A percentile compares a stretch with the other conserved stretches of the same genome.
Conservation (phyloP, 2,888 invertebrate species). For the Monopis laevigella region DNA sequence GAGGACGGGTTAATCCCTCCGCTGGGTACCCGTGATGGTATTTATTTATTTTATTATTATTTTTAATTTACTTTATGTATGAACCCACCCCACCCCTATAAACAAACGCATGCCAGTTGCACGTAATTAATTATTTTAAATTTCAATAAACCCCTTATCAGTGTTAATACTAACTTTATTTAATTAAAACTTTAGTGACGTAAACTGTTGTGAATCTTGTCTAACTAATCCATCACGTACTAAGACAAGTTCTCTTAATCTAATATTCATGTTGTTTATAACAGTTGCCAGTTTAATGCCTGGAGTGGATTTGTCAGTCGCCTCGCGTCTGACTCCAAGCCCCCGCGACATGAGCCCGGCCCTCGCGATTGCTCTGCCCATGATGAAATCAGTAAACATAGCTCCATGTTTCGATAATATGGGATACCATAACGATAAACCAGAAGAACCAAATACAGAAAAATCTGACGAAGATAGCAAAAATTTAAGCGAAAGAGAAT, state of each 20-base stretch:
- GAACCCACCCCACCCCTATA: no score
- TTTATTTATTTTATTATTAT: no score
- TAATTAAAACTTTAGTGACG: background rate
- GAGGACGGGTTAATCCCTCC: no score
- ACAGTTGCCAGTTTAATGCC: conserved; percentile 63
- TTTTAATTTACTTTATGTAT: no score
- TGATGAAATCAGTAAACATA: conserved; percentile 66
- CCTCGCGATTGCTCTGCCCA: conserved; percentile 68
- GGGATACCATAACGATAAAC: conserved; percentile 50
- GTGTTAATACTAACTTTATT: no score
- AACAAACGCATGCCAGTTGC: no score
- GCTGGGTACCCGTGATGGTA: no score
- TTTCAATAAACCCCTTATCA: background rate
- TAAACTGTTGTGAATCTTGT: conserved; percentile 4
- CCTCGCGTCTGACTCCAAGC: conserved; percentile 73
- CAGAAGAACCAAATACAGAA: conserved; percentile 27
- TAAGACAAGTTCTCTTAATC: background rate
- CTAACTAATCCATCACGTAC: conserved; percentile 1
- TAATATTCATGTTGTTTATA: conserved; percentile 11
- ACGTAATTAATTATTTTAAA: no score
- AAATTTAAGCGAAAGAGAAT: conserved; percentile 40
- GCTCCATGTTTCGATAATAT: conserved; percentile 62
- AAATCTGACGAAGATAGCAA: conserved; percentile 32
- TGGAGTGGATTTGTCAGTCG: conserved; percentile 70
- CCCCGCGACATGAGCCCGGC: conserved; percentile 73